A percentile compares a stretch with the other conserved stretches of the same genome.
phyloP scores from a whole-genome alignment of 2,888 invertebrate genomes.

The Holacanthella duospinosa region DNA sequence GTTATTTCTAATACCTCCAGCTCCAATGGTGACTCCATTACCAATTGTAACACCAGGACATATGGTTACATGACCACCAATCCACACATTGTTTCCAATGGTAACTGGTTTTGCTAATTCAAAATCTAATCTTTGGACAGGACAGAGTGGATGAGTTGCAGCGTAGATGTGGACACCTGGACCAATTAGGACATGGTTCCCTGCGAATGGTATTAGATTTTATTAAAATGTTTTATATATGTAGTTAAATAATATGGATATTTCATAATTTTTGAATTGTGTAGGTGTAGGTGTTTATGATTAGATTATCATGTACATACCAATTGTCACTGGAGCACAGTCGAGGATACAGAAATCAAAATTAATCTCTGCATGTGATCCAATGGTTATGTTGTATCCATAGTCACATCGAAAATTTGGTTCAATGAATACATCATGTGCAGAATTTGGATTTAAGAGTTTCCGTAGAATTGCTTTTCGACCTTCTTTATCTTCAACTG shows the following conservation, averaged over 20 bases:
- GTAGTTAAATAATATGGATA: background rate
- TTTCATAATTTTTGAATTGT: background rate
- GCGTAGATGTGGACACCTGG: conserved; percentile 33
- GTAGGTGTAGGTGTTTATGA: background rate
- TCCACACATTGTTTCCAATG: conserved; percentile 28
- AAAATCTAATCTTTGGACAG: conserved; percentile 15
- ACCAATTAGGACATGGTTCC: conserved; percentile 23
- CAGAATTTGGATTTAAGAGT: conserved; percentile 13
- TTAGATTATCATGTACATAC: background rate
- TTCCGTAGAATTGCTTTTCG: conserved; percentile 5
- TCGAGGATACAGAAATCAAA: conserved; percentile 24
- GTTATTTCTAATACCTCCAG: too few relatives aligned
- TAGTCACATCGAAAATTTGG: conserved; percentile 18
- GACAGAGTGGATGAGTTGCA: conserved; percentile 29
- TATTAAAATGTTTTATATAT: background rate
- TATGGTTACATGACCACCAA: conserved; percentile 30
- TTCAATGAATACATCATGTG: conserved; percentile 7
- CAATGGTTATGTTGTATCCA: conserved; percentile 26
- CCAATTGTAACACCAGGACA: conserved; percentile 34
- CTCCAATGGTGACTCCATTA: conserved; percentile 29
- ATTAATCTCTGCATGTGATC: conserved; percentile 24
- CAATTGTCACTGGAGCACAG: conserved; percentile 12
- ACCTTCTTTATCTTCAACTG: background rate
- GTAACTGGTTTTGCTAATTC: conserved; percentile 25
- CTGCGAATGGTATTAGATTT: background rate